Percentiles rank a stretch among this genome's conserved stretches.
phyloP scores from a whole-genome alignment of 2,888 invertebrate species.

The Ornithoptera priamus region DNA sequence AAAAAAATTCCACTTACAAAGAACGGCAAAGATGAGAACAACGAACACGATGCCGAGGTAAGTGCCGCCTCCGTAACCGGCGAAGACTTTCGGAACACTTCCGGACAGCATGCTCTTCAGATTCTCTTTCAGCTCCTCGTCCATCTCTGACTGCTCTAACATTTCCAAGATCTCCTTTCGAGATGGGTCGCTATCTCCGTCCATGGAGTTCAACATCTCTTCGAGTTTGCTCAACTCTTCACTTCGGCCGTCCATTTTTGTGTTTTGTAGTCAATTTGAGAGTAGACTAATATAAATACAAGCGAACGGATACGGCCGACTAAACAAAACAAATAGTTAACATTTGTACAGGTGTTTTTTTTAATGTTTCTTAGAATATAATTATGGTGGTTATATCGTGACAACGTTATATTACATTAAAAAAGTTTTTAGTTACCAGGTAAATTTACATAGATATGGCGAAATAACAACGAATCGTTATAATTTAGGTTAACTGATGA shows the following conservation, averaged over 20 bases:
- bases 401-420: too few relatives aligned
- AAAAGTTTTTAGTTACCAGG: too few relatives aligned
- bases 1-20: slow-evolving; percentile 53
- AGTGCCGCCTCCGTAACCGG: slow-evolving; percentile 47
- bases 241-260: slow-evolving; percentile 45
- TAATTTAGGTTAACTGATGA: too few relatives aligned
- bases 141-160: slow-evolving; percentile 79
- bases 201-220: slow-evolving; percentile 54
- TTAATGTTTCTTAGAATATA: too few relatives aligned
- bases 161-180: slow-evolving; percentile 79
- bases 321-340: too few relatives aligned
- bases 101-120: slow-evolving; percentile 75
- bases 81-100: slow-evolving; percentile 62
- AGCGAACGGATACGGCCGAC: too few relatives aligned
- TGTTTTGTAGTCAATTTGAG: too few relatives aligned
- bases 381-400: too few relatives aligned
- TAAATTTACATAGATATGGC: too few relatives aligned
- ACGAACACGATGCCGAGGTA: slow-evolving; percentile 55
- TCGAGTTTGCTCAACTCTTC: slow-evolving; percentile 46
- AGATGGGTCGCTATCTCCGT: slow-evolving; percentile 66
- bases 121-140: slow-evolving; percentile 82
- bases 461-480: too few relatives aligned
- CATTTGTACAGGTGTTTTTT: too few relatives aligned
- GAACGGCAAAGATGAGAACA: slow-evolving; percentile 53
- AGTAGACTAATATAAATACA: too few relatives aligned